A percentile compares a stretch with the other conserved stretches of the same genome.
These are phyloP conservation scores for Lasaia peninsularis DNA, from an alignment of 1,140 invertebrate genomes.

Conservation along the genomic window DNA sequence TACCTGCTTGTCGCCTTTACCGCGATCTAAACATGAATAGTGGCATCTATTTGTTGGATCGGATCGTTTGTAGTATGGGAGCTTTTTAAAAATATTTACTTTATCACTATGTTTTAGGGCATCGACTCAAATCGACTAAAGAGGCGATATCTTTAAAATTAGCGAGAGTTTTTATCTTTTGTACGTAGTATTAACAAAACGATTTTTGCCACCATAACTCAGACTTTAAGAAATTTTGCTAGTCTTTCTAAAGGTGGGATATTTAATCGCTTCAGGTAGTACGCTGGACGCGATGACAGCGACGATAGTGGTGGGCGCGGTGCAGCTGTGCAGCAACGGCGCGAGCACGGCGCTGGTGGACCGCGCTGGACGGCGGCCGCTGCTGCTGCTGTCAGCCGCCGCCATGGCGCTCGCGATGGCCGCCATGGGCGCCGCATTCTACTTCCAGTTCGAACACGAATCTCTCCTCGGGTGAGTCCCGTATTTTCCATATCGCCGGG, in stretches of 20 bases:
- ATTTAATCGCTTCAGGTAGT: conserved; percentile 48
- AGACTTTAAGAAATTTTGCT: neutral
- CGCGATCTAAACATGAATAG: too few species aligned
- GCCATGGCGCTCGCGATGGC: conserved; percentile 81
- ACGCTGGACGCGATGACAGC: conserved; percentile 77
- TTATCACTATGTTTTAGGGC: too few species aligned
- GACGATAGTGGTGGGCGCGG: conserved; percentile 85
- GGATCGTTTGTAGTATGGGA: too few species aligned
- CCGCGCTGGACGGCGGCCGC: conserved; percentile 81
- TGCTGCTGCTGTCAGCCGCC: conserved; percentile 83
- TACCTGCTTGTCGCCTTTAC: too few species aligned
- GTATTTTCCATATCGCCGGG: too few species aligned
- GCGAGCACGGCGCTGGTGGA: conserved; percentile 82
- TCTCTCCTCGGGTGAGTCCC: conserved; percentile 69
- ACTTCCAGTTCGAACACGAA: conserved; percentile 77
- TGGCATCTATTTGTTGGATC: too few species aligned
- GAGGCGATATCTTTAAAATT: too few species aligned
- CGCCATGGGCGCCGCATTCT: conserved; percentile 82
- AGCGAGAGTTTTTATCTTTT: too few species aligned
- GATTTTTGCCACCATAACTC: too few species aligned
- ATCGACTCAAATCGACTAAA: too few species aligned
- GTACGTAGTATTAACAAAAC: too few species aligned
- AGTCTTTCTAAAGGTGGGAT: neutral
- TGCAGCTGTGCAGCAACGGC: conserved; percentile 85
- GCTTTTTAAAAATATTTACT: too few species aligned